Evolutionary conservation across 2,113 vertebrate species (phyloP).

Genomic region (Pelmatolapia mariae): DNA sequence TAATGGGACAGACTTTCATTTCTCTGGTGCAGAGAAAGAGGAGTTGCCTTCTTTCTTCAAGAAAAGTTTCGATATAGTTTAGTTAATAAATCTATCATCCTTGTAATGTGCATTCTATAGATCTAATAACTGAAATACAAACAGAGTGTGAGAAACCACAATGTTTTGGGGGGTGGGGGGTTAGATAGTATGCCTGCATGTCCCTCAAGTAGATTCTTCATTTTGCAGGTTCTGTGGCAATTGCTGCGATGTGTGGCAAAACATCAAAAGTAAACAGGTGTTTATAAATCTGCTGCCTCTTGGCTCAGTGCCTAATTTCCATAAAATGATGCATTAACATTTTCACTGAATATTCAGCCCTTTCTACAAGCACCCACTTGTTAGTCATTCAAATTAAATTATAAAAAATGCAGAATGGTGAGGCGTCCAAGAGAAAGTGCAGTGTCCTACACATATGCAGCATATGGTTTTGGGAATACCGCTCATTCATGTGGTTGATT

Average conservation of each 20-base stretch:
- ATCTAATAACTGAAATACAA: background rate
- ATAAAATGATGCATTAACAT: conserved; percentile 61
- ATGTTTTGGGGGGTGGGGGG: background rate
- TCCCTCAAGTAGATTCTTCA: background rate
- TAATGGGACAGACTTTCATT: conserved; percentile 43
- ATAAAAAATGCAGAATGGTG: conserved; percentile 47
- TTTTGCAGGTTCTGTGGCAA: background rate
- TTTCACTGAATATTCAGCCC: conserved; percentile 60
- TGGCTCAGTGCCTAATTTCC: conserved; percentile 49
- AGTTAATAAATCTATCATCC: conserved; percentile 13
- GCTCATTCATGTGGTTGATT: conserved; percentile 39
- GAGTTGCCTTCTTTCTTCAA: conserved; percentile 10
- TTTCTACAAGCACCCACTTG: conserved; percentile 28
- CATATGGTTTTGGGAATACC: conserved; percentile 57
- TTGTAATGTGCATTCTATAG: background rate
- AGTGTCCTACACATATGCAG: conserved; percentile 39
- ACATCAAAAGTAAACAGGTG: conserved; percentile 60
- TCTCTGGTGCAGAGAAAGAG: conserved; percentile 26
- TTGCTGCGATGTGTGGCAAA: conserved; percentile 22
- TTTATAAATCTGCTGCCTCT: conserved; percentile 39
- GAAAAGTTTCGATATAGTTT: conserved; percentile 19
- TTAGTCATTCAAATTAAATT: conserved; percentile 60
- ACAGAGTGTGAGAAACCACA: background rate
- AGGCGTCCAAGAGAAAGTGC: conserved; percentile 19
- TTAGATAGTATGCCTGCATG: background rate